phyloP scores from a whole-genome alignment of 2,888 invertebrate species.

The Corythucha ciliata region DNA sequence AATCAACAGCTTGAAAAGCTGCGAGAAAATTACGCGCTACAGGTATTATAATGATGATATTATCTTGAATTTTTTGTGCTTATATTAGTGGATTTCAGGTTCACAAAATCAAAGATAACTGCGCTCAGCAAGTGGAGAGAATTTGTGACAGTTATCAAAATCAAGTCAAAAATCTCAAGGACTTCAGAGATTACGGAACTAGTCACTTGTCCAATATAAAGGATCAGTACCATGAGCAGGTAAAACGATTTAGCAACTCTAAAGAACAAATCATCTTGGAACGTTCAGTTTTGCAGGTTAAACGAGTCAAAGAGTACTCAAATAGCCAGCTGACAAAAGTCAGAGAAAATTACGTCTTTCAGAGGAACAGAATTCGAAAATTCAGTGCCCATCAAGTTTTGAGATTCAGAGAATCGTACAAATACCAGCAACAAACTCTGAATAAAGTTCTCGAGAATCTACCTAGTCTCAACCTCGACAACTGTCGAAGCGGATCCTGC shows the following conservation, averaged over 20 bases:
- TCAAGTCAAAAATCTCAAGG: constrained; percentile 75
- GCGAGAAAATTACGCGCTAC: constrained; percentile 83
- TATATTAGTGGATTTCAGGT: no score
- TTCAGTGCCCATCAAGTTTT: constrained; percentile 89
- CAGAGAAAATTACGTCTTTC: constrained; percentile 90
- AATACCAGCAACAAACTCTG: constrained; percentile 89
- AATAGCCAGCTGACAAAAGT: constrained; percentile 86
- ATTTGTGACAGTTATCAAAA: constrained; percentile 83
- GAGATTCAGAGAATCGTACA: constrained; percentile 82
- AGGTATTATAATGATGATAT: constrained; percentile 48
- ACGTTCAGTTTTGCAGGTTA: constrained; percentile 53
- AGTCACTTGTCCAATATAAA: constrained; percentile 73
- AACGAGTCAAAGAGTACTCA: constrained; percentile 85
- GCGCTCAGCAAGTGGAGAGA: constrained; percentile 87
- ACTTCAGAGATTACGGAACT: constrained; percentile 85
- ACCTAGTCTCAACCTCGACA: constrained; percentile 82
- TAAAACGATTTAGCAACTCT: constrained; percentile 43
- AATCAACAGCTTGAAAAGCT: constrained; percentile 78
- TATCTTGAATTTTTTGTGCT: no score
- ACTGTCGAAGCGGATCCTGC: constrained; percentile 78
- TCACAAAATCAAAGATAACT: constrained; percentile 84
- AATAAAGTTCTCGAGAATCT: constrained; percentile 90
- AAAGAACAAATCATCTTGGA: neutral
- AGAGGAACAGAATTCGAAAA: constrained; percentile 85
- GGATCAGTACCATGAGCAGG: constrained; percentile 91